phyloP scores from a whole-genome alignment of 2,113 vertebrate genomes.

The Hypocryptadius cinnamomeus region DNA sequence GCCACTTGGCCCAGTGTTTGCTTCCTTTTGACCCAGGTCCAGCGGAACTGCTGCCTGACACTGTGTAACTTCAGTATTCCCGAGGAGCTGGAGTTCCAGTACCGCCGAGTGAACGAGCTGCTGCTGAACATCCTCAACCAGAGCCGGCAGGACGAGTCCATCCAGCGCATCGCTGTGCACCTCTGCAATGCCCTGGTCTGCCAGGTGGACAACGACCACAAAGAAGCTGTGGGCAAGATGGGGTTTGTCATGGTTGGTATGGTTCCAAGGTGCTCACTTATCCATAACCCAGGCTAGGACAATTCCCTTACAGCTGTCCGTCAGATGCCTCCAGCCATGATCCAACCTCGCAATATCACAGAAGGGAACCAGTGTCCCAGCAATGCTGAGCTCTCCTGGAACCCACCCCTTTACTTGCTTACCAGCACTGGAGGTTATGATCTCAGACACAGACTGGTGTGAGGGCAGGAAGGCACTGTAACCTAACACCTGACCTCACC shows the following conservation, averaged over 20 bases:
- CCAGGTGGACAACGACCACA: conserved; percentile 98
- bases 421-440: background rate
- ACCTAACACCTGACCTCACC: background rate
- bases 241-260: conserved; percentile 92
- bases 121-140: conserved; percentile 93
- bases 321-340: background rate
- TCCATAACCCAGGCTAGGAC: background rate
- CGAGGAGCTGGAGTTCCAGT: conserved; percentile 97
- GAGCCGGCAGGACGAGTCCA: conserved; percentile 91
- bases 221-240: conserved; percentile 98
- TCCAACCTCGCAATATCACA: rapidly evolving
- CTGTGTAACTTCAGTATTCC: conserved; percentile 98
- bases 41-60: conserved; percentile 95
- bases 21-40: conserved; percentile 74
- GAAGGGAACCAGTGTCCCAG: background rate
- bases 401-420: background rate
- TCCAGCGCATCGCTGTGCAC: conserved; percentile 96
- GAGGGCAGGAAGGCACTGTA: background rate
- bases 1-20: background rate
- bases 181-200: conserved; percentile 96
- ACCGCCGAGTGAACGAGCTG: conserved; percentile 89
- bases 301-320: background rate
- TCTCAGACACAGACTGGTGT: background rate
- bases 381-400: background rate
- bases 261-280: background rate